Evolutionary conservation across 2,797 vertebrate genomes (phyloP), one percentile per base, ranked within the genome.

Genomic region (Myotis planiceps): DNA sequence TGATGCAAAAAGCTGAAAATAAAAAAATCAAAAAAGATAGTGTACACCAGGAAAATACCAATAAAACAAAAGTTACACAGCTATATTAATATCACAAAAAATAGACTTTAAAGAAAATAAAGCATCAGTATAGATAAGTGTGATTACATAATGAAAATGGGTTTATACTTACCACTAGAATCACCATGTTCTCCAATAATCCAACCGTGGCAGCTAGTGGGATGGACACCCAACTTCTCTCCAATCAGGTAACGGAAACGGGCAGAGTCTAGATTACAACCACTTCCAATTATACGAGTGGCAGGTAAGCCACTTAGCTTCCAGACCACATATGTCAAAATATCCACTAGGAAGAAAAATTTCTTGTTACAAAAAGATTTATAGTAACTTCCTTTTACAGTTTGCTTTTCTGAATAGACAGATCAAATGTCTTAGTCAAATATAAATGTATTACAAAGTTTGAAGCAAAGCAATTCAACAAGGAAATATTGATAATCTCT

Each of bases 301-400:
- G 99, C 99, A 53, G 99, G 99, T 97, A 99, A 99, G 12, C 99
- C 99, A 3, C 99, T 99, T 98, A 99, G 98, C 98, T 99, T 99
- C 99, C 99, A 99, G 63, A 99, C 99, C 97, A 99, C 99, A 0
- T 99, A 99, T 92, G 99, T 99, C 99, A 99, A 97, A 98, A 99
- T 99, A 97, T 99, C 99, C 98, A 99, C 99, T 99, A 97, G 12
- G 29, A 94, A 94, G 6, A 93, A 63, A 84, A 94, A 14, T 90
- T 45, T 76, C n/a, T 45, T 29, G 49, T 95, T 95, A 92, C 51
- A 96, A 89, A 90, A 96, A 90, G 12, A 65, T 15, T 71, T 16
- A 75, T 9, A 80, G n/a, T 82, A 75, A 86, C 69, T 79, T 90
- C 37, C 34, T 90, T 89, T 37, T 51, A 90, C 4, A 58, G 25